These are phyloP conservation scores for Tadarida brasiliensis DNA, from an alignment of 2,797 vertebrate species.

Conservation along the genomic window DNA sequence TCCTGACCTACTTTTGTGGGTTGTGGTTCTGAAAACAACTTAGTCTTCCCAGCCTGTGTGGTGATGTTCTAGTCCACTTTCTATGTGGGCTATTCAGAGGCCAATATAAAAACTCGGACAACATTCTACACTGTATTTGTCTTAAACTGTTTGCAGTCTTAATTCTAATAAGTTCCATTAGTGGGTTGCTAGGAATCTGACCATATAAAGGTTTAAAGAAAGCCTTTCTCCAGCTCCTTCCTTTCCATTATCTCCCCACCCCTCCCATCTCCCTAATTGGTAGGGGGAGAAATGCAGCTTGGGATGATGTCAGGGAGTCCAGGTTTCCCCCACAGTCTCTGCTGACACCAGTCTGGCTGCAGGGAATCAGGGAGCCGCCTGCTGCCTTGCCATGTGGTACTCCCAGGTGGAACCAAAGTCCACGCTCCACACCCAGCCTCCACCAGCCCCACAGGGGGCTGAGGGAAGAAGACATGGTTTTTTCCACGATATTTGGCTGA, in stretches of 20 bases:
- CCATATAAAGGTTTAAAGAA: neutral
- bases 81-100: neutral
- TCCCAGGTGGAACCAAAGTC: neutral
- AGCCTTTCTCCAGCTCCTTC: neutral
- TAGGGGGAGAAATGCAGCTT: neutral
- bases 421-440: neutral
- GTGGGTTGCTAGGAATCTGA: neutral
- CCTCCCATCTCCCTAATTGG: neutral
- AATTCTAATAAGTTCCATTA: neutral
- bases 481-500: neutral
- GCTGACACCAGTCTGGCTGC: neutral
- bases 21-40: neutral
- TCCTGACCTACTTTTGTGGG: neutral
- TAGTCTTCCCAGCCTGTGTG: neutral
- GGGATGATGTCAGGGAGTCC: neutral
- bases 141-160: neutral
- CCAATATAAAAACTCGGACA: neutral
- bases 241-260: neutral
- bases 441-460: neutral
- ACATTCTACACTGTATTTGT: neutral
- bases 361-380: neutral
- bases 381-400: neutral
- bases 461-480: fast-evolving
- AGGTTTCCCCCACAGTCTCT: neutral
- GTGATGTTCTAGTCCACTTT: neutral